Evolutionary conservation across 2,888 invertebrate genomes (phyloP).

Genomic region (Acrobeloides nanus): DNA sequence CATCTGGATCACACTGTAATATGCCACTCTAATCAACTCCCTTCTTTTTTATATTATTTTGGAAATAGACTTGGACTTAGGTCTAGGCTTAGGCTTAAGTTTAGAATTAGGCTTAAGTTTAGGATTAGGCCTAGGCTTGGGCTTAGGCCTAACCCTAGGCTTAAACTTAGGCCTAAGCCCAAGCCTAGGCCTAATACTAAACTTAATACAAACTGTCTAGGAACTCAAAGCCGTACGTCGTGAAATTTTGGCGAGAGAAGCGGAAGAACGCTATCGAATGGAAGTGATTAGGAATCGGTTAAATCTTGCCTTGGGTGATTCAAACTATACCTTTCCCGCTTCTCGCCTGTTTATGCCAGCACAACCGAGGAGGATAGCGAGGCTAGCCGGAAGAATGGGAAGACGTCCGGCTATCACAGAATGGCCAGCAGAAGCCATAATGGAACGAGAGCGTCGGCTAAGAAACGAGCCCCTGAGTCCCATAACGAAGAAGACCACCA

Average conservation of each 20-base stretch:
- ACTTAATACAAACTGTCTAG: slow-evolving; percentile 1
- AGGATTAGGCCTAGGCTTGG: no score
- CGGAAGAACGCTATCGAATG: slow-evolving; percentile 22
- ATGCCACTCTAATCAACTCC: no score
- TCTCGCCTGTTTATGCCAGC: no score
- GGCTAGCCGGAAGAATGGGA: slow-evolving; percentile 6
- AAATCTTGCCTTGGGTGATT: slow-evolving; percentile 14
- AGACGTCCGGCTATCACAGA: background rate
- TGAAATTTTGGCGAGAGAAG: slow-evolving; percentile 14
- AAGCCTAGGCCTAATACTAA: no score
- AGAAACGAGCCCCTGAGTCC: background rate
- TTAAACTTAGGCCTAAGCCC: slow-evolving; percentile 3
- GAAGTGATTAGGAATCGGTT: slow-evolving; percentile 25
- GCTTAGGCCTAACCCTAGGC: no score
- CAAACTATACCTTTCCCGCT: no score
- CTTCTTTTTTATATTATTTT: no score
- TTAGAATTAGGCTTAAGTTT: background rate
- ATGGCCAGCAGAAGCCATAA: background rate
- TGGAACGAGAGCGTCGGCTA: background rate
- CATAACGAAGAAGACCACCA: background rate
- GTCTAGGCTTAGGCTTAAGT: background rate
- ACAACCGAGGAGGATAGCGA: background rate
- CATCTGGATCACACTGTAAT: no score
- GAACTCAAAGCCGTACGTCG: slow-evolving; percentile 4
- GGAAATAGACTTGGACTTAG: background rate